phyloP scores from a whole-genome alignment of 2,888 invertebrate genomes.

The Tinea pellionella region DNA sequence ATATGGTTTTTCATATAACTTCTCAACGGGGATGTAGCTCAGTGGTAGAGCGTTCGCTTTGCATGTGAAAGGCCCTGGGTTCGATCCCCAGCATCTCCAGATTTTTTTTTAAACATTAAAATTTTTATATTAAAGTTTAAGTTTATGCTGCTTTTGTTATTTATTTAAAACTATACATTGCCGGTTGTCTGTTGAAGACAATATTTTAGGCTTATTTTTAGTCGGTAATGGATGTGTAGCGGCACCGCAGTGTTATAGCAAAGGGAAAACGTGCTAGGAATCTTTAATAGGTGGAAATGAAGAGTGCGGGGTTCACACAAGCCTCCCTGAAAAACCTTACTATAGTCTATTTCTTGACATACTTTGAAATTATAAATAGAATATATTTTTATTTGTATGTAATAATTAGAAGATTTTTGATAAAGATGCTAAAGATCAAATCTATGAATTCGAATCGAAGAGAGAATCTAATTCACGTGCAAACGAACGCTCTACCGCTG shows the following conservation, averaged over 20 bases:
- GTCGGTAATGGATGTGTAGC: neutral
- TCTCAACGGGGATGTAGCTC: constrained; percentile 86
- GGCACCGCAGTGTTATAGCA: constrained; percentile 6
- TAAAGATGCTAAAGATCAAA: constrained; percentile 92
- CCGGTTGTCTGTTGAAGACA: neutral
- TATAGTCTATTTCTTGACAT: neutral
- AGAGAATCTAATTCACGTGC: too few relatives aligned
- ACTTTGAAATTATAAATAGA: too few relatives aligned
- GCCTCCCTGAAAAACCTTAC: constrained; percentile 5
- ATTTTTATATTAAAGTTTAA: neutral
- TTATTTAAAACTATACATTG: neutral
- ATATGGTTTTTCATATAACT: fast-evolving
- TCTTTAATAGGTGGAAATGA: constrained; percentile 15
- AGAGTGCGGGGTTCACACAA: constrained; percentile 10
- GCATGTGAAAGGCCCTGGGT: constrained; percentile 99
- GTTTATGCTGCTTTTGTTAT: neutral
- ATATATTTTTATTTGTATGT: too few relatives aligned
- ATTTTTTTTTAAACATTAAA: neutral
- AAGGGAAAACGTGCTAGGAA: constrained; percentile 14
- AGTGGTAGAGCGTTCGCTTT: constrained; percentile 99
- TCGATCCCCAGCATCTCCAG: constrained; percentile 94
- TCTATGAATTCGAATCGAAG: constrained; percentile 98
- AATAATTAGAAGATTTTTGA: neutral
- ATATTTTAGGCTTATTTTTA: neutral
- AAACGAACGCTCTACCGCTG: constrained; percentile 99